Base-by-base conservation (phyloP, 2,113 vertebrate genomes). In the Dicerorhinus sumatrensis region DNA sequence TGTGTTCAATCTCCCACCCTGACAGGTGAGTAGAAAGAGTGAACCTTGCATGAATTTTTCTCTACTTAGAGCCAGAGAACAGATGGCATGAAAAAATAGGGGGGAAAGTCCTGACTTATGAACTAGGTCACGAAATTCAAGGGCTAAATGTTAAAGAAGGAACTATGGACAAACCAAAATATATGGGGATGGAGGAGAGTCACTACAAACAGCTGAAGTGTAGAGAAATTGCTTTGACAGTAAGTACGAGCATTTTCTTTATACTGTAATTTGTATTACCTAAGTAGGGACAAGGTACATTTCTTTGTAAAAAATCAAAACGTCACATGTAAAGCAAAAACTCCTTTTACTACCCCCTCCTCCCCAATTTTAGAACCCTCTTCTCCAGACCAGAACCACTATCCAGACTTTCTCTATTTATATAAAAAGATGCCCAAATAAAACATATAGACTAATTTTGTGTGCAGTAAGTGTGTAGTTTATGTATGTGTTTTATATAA, bases 1-100 rank as follows among this genome's bases (percentile, higher is more conserved):
- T 76, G 25, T 18, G 3, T 79, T 95, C 39, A 60, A 20, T 60
- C 42, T 75, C 14, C 18, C 23, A 94, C 10, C 18, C 8, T 94
- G 51, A 67, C 36, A 84, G 42, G 16, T 56, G n/a, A 91, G 27
- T 63, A 58, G 12, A 96, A 23, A 72, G 16, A 58, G 1, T 51
- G 5, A 1, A 86, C 23, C 20, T 95, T 67, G 48, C 23, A 72
- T 96, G 67, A 54, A 60, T 82, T 76, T 94, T 72, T 81, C 86
- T 96, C 21, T 96, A 20, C 16, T 70, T 76, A 73, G 36, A 89
- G 25, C 39, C 60, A 94, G 23, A 93, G 46, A 91, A 70, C 27
- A 42, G 36, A 39, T 70, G 31, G 31, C 31, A 42, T 33, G 33
- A 39, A 83, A 89, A 73, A 72, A 75, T 18, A 33, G 23, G 79